Base-by-base conservation (phyloP, 2,888 invertebrate species). In the Drosophila prostipennis region DNA sequence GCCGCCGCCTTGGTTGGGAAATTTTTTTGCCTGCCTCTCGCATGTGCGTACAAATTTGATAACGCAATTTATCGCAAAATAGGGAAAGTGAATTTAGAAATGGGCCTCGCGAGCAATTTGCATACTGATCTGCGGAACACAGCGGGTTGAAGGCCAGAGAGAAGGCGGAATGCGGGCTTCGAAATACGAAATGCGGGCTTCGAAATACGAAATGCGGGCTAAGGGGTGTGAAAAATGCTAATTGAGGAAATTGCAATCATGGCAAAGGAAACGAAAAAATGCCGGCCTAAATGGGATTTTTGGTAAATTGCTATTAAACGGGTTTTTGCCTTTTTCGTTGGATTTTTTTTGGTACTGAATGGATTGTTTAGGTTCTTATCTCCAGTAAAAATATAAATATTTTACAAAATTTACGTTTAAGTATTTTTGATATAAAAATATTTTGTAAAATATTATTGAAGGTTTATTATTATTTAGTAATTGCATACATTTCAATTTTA, bases 61-160 rank as follows among this genome's bases (percentile, higher is more conserved):
- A 88, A 86, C 79, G 73, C 86, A 78, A 65, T 87, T 87, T 82
- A 82, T 82, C 80, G 86, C 72, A 72, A 69, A 61, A 71, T 74
- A 88, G 85, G 87, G 85, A 85, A 85, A 85, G 85, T 85, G 85
- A 89, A 85, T 78, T 70, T 55, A 60, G 43, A 57, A 74, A 82
- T 71, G 72, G 71, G 54, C 57, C 60, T 49, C 53, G 58, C 58
- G 23, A 53, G 51, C 61, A 49, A 76, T 72, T 61, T 77, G 74
- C 74, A 77, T 73, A 60, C 64, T 48, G 26, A 53, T 42, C 53
- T 58, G 49, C 45, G 36, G 36, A 36, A 34, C 49, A 7, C 43
- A 13, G 37, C 29, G 60, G 59, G 60, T 32, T 40, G 58, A 58
- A 58, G 43, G 60, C 43, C 59, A 42, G 51, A 43, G 51, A 43